Evolutionary conservation across 2,888 invertebrate genomes (phyloP).

Genomic region (Lochmaea capreae): DNA sequence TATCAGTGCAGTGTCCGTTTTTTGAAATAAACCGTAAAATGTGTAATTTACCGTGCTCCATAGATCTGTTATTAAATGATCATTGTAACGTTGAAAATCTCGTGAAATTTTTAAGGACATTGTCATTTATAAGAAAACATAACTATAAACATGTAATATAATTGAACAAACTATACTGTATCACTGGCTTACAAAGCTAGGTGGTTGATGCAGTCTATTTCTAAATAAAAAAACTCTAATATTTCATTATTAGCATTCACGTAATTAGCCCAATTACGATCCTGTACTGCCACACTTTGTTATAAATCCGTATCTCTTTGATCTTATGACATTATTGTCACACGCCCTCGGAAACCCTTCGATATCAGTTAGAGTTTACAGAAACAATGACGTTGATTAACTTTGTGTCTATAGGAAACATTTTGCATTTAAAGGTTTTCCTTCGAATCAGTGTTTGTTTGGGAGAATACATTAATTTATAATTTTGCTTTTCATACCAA

Average conservation of each 20-base stretch:
- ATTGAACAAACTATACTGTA: no score
- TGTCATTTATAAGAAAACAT: no score
- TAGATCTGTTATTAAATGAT: no score
- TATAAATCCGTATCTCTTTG: slow-evolving; percentile 16
- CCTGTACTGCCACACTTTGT: neutral
- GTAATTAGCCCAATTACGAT: neutral
- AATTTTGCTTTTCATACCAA: neutral
- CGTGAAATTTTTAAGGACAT: no score
- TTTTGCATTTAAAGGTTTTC: slow-evolving; percentile 11
- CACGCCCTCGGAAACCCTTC: slow-evolving; percentile 14
- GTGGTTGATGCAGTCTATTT: no score
- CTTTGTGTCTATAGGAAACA: slow-evolving; percentile 18
- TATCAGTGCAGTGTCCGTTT: no score
- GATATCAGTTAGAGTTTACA: slow-evolving; percentile 8
- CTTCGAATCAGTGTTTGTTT: slow-evolving; percentile 11
- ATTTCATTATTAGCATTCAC: neutral
- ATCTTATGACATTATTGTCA: slow-evolving; percentile 2
- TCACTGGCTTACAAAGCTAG: no score
- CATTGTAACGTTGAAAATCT: no score
- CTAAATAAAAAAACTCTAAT: no score
- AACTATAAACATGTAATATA: no score
- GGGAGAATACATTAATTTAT: slow-evolving; percentile 8
- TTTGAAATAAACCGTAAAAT: no score
- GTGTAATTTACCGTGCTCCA: no score
- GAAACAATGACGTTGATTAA: slow-evolving; percentile 19